These are phyloP conservation scores for Nasonia giraulti DNA, from an alignment of 1,140 invertebrate genomes.

Conservation along the genomic window DNA sequence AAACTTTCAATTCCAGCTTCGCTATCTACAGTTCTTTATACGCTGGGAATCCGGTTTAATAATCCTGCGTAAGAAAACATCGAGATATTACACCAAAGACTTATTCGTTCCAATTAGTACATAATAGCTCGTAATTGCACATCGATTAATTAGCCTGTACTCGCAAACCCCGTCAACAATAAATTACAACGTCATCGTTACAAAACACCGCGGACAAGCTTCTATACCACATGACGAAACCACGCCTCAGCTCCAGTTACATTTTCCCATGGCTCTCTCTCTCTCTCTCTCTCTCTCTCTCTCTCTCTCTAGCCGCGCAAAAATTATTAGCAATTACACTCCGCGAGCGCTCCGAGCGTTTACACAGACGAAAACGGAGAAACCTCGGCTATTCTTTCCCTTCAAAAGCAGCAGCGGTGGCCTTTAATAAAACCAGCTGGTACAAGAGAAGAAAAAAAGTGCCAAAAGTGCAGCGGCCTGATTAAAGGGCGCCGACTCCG, in stretches of 20 bases:
- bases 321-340: slow-evolving; percentile 27
- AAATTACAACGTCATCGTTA: slow-evolving; percentile 26
- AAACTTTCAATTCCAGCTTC: slow-evolving; percentile 21
- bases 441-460: not conserved
- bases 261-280: slow-evolving; percentile 31
- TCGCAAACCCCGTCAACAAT: slow-evolving; percentile 2
- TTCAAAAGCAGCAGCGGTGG: too few relatives aligned
- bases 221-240: not conserved
- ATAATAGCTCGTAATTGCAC: not conserved
- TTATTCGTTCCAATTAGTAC: not conserved
- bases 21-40: not conserved
- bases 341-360: not conserved
- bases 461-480: slow-evolving; percentile 8
- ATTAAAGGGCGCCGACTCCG: not conserved
- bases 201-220: slow-evolving; percentile 4
- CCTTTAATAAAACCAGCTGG: too few relatives aligned
- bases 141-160: slow-evolving; percentile 12
- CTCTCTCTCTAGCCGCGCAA: not conserved
- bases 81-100: not conserved
- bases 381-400: too few relatives aligned
- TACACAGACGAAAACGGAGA: not conserved
- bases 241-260: not conserved
- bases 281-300: not conserved
- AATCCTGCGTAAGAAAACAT: not conserved
- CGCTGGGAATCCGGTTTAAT: not conserved